Evolutionary conservation across 2,797 vertebrate species (phyloP), one percentile per base, ranked within the genome.

Genomic region (Muscicapa striata): DNA sequence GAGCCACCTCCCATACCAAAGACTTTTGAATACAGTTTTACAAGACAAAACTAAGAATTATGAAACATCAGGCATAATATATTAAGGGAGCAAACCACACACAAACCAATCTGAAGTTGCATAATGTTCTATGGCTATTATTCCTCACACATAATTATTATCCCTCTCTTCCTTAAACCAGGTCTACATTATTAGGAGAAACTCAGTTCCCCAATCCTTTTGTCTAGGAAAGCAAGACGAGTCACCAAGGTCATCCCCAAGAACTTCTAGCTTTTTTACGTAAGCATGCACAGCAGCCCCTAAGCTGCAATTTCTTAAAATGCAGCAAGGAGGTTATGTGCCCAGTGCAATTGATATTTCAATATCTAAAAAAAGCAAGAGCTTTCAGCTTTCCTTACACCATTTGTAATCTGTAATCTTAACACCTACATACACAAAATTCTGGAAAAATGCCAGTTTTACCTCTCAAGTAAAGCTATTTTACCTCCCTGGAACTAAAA

Each of bases 401-500:
- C 20, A 22, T 41, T 57, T 77, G 34, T 82, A 43, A 62, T 58
- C 83, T 80, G 40, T 34, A 87, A 81, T 14, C 27, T 75, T 81
- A 82, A 87, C 51, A 81, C 52, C 62, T 27, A 62, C 49, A 62
- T 21, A 45, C 4, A 58, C 30, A 22, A 69, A 52, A 20, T 52
- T 69, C 43, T 72, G 74, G 73, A 59, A 40, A 94, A 94, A 82
- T 27, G 66, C 76, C 91, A 86, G 49, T 43, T 87, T 88, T 73
- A 78, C 80, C 55, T 86, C 83, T 86, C 40, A 73, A 83, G 69
- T 49, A 92, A 55, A 88, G 51, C 66, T 75, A 48, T 94, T 95
- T 94, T 84, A 73, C 51, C 70, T 73, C 29, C 26, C 52, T 57
- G 51, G n/a, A 69, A 84, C 52, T 51, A 96, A 93, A 95, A 91